phyloP scores from a whole-genome alignment of 1,140 invertebrate genomes.

The Ditylenchus dipsaci region DNA sequence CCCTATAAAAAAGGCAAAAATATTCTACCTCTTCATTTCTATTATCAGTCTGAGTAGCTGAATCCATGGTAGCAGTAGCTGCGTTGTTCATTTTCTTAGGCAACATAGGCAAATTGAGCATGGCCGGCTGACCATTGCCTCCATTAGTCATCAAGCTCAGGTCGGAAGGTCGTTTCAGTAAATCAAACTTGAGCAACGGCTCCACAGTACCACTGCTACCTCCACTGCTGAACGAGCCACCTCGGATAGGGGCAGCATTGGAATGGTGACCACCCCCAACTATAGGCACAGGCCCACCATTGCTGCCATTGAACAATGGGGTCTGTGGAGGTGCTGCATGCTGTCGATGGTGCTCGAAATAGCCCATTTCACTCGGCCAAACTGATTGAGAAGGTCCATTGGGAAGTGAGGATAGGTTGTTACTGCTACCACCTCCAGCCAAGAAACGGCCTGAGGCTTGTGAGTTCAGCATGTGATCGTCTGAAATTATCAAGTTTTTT shows the following conservation, averaged over 20 bases:
- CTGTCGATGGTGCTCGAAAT: background rate
- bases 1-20: background rate
- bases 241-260: background rate
- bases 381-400: background rate
- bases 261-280: background rate
- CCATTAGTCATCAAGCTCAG: background rate
- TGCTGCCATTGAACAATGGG: background rate
- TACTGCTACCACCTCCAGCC: too few relatives aligned
- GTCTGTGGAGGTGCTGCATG: background rate
- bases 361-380: background rate
- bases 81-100: background rate
- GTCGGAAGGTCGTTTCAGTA: background rate
- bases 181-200: constrained; percentile 1
- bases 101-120: background rate
- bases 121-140: background rate
- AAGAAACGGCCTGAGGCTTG: too few relatives aligned
- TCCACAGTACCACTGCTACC: background rate
- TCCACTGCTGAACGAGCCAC: background rate
- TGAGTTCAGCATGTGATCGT: too few relatives aligned
- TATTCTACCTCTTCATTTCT: background rate
- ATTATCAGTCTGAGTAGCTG: background rate
- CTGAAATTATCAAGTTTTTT: too few relatives aligned
- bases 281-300: background rate
- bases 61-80: background rate
- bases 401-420: too few relatives aligned